Evolutionary conservation across 2,113 vertebrate genomes (phyloP), one percentile per base, ranked within the genome.

Genomic region (Campylorhamphus procurvoides): DNA sequence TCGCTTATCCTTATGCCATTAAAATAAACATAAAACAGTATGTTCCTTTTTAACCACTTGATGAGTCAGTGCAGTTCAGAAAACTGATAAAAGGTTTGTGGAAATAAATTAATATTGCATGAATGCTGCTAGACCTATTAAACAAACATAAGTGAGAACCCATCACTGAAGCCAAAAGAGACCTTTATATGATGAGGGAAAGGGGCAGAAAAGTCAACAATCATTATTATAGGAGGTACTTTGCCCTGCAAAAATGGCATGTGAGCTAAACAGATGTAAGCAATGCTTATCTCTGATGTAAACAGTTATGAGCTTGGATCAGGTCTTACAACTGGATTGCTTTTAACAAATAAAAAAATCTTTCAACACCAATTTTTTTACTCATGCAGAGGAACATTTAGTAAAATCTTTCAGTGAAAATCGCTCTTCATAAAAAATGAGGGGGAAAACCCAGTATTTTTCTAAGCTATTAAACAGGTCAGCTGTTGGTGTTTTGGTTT

Each of bases 31-130:
- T 75, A 80, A 92, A 95, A 92, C 74, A 93, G 27, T 85, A 78
- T 67, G 75, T 67, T 89, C 59, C 42, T 91, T 92, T 87, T 93
- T 87, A 96, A 94, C 80, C 86, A 96, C 76, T 93, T 92, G 87
- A 91, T 94, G 95, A 97, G 89, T 95, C 91, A 93, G 83, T 80
- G 60, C 37, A 85, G 67, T 75, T 96, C 90, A 93, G 72, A 81
- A 95, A 96, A 91, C 75, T 91, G 93, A 96, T 94, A 84, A 95
- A 96, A 93, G 72, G 88, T 73, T 95, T 82, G 93, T 91, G 84
- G 86, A 96, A 95, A 89, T 81, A 81, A 92, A 95, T 96, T 93
- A 97, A 97, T 92, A 91, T 89, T 84, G 93, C 86, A 95, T 97
- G 93, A 96, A 71, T 67, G 72, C 73, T 93, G 46, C 93, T 97